Evolutionary conservation across 2,888 invertebrate species (phyloP).

Genomic region (Heliconius ethilla): DNA sequence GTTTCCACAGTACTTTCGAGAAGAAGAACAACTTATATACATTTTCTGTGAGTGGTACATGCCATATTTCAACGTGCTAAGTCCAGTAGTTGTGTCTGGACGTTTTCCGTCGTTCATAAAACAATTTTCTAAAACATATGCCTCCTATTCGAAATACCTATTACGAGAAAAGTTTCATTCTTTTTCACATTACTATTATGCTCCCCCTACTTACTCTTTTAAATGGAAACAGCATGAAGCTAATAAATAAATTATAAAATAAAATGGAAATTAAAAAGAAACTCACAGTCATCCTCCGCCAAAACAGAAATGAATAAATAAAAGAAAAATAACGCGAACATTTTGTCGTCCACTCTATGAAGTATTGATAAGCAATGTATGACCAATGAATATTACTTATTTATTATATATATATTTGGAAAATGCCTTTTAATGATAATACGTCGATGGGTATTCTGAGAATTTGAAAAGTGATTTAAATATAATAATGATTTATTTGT

Average conservation of each 20-base stretch:
- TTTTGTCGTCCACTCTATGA: not conserved
- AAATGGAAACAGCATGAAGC: not conserved
- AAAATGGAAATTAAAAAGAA: not conserved
- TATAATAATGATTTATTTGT: conserved; percentile 1
- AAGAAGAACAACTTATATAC: too few relatives aligned
- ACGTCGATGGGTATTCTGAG: not conserved
- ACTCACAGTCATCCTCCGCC: not conserved
- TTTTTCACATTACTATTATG: not conserved
- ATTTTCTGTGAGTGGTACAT: too few relatives aligned
- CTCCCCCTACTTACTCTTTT: not conserved
- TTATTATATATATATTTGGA: not conserved
- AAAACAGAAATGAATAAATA: not conserved
- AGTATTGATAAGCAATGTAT: not conserved
- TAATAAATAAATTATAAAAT: not conserved
- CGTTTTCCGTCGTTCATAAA: too few relatives aligned
- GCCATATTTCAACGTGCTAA: too few relatives aligned
- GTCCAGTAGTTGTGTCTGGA: too few relatives aligned
- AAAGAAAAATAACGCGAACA: not conserved
- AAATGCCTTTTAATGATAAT: conserved; percentile 3
- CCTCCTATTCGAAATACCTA: too few relatives aligned
- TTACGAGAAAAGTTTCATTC: not conserved
- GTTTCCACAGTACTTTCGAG: too few relatives aligned
- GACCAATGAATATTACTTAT: not conserved
- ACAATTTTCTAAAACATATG: too few relatives aligned
- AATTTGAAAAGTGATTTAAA: not conserved